Evolutionary conservation across 2,888 invertebrate species (phyloP), one percentile per base, ranked within the genome.

Genomic region (Parnassius orleans): DNA sequence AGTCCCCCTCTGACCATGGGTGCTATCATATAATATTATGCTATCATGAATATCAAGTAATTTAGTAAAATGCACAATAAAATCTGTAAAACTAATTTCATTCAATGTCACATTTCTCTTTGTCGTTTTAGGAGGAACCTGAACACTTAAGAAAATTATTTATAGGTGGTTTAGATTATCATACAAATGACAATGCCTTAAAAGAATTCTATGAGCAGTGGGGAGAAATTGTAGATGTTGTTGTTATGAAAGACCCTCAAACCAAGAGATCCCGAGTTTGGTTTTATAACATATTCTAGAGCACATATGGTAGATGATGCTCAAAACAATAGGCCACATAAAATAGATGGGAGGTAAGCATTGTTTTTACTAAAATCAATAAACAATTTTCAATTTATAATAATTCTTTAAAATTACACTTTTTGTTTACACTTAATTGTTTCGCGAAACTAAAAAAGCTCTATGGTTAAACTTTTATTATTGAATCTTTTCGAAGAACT

Each of bases 251-350:
- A 81, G 98, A 98, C 80, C 97, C 98, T 0, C 96, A 96, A 75
- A 98, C 98, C 0, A 98, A 98, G 78, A 93, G 98, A 64, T 99
- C 99, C 0, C 93, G 99, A 67, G 99, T 99, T 99, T 86, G 99
- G 99, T 5, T 99, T 99, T 80, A 98, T 99, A 60, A 99, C 99
- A 9, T 99, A 98, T 83, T 96, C 97, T 1, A 93, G 95, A 69
- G 96, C 98, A 9, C 95, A 96, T 70, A 98, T 98, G 98, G 97
- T 99, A 14, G 98, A 99, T 87, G 97, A 97, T 79, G 98, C 99
- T 9, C 99, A 99, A 80, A 94, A 93, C 77, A 95, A 95, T 46
- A 93, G 96, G 60, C 99, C 99, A 0, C 99, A 99, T 79, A 95
- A 95, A 79, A 97, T 99, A 65, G 98, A 98, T 88, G 98, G 97